These are phyloP conservation scores for Synergus itoensis DNA, from an alignment of 2,888 invertebrate species.

Conservation along the genomic window DNA sequence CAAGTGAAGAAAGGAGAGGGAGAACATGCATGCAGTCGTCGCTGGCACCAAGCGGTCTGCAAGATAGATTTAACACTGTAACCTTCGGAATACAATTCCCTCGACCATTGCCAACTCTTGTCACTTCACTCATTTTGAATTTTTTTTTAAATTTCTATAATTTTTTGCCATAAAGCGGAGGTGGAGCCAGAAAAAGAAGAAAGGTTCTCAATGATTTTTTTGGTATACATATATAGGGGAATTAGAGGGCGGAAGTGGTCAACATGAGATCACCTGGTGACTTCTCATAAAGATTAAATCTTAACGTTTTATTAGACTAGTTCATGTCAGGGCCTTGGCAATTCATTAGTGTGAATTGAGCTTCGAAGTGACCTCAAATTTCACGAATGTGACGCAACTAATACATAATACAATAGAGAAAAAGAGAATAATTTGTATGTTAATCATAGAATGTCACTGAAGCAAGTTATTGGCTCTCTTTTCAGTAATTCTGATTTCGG, in stretches of 20 bases:
- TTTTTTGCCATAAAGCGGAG: not conserved
- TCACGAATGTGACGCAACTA: not conserved
- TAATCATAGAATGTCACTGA: no score
- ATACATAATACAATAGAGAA: no score
- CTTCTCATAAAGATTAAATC: not conserved
- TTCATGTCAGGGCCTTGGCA: not conserved
- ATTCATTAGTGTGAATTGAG: not conserved
- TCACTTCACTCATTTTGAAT: not conserved
- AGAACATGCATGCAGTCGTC: conserved; percentile 1
- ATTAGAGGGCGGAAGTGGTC: not conserved
- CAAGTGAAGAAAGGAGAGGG: not conserved
- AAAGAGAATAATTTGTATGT: no score
- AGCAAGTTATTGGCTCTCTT: no score
- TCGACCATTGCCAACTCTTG: conserved; percentile 1
- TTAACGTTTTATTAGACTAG: not conserved
- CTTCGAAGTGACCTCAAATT: conserved; percentile 2
- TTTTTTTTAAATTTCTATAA: not conserved
- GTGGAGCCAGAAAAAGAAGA: not conserved
- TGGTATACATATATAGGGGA: not conserved
- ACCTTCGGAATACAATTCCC: conserved; percentile 19
- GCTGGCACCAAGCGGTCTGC: conserved; percentile 35
- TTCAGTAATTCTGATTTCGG: no score
- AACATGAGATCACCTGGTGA: not conserved
- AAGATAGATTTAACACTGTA: not conserved
- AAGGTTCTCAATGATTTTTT: no score